phyloP scores from a whole-genome alignment of 2,113 vertebrate species.

The Stercorarius parasiticus region DNA sequence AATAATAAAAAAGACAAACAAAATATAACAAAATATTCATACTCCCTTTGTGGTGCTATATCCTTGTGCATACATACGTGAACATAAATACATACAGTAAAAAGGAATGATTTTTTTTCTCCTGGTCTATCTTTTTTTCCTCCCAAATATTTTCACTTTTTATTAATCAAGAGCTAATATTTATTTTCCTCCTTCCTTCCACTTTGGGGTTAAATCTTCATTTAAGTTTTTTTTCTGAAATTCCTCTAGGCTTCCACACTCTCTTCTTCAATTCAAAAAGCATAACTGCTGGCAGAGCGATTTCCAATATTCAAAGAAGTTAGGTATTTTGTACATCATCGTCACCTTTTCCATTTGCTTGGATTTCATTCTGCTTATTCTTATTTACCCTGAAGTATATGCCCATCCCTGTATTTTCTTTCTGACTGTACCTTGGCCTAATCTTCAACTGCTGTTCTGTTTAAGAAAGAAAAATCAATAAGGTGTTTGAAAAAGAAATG shows the following conservation, averaged over 20 bases:
- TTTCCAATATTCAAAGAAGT: not conserved
- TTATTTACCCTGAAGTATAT: not conserved
- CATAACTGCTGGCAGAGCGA: not conserved
- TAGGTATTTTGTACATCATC: not conserved
- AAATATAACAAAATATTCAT: not conserved
- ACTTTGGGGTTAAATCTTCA: not conserved
- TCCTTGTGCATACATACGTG: not conserved
- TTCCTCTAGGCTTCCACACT: not conserved
- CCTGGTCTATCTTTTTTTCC: not conserved
- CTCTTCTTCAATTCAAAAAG: not conserved
- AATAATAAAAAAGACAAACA: not conserved
- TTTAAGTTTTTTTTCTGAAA: not conserved
- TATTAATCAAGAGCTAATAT: not conserved
- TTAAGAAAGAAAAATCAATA: constrained; percentile 10
- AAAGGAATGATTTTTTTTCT: not conserved
- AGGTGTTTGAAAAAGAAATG: not conserved
- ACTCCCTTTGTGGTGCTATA: not conserved
- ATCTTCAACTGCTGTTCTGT: not conserved
- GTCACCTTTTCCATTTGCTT: not conserved
- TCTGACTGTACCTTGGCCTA: not conserved
- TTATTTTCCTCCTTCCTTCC: not conserved
- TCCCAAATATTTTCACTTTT: not conserved
- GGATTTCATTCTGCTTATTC: not conserved
- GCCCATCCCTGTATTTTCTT: not conserved
- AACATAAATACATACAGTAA: not conserved